Evolutionary conservation across 2,113 vertebrate species (phyloP).

Genomic region (Suricata suricatta): DNA sequence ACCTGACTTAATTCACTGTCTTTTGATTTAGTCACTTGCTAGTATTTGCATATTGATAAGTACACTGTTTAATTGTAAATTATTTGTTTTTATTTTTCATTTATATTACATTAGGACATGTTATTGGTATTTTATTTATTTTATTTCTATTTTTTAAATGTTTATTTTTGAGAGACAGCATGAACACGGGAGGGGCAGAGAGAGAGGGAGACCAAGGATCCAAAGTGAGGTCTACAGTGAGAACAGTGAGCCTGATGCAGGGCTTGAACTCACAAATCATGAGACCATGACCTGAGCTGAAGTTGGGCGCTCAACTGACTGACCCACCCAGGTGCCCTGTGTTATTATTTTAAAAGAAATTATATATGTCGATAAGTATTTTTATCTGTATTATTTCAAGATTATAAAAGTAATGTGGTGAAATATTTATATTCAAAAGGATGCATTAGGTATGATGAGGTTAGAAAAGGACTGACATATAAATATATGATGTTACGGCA

Average conservation of each 20-base stretch:
- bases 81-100: not conserved
- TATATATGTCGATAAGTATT: not conserved
- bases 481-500: not conserved
- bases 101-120: not conserved
- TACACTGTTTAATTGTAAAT: not conserved
- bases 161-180: no score
- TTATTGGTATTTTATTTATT: not conserved
- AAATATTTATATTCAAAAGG: slow-evolving; percentile 26
- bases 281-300: no score
- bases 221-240: no score
- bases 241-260: no score
- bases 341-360: not conserved
- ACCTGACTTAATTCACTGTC: not conserved
- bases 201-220: no score
- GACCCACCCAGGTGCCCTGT: not conserved
- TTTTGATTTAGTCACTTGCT: not conserved
- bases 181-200: no score
- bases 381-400: slow-evolving; percentile 12
- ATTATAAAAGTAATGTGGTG: not conserved
- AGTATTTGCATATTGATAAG: not conserved
- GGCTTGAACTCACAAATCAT: no score
- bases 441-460: not conserved
- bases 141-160: no score
- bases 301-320: no score
- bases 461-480: not conserved